Evolutionary conservation across 2,888 invertebrate species (phyloP).

Genomic region (Encarsia formosa): DNA sequence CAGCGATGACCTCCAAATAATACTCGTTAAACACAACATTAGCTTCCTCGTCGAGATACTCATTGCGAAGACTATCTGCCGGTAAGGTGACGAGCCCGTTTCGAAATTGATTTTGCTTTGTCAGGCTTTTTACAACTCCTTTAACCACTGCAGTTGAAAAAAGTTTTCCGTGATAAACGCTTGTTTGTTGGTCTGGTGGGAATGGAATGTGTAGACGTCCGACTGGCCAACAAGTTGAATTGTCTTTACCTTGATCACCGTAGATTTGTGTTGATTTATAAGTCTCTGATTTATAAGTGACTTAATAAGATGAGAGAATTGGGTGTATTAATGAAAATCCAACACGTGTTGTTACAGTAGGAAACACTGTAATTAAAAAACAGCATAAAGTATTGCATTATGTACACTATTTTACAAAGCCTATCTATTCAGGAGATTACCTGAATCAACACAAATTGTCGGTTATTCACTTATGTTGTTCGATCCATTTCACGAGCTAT

Average conservation of each 20-base stretch:
- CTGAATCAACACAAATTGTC: too few relatives aligned
- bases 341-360: too few relatives aligned
- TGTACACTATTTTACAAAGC: too few relatives aligned
- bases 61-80: constrained; percentile 16
- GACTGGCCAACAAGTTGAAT: constrained; percentile 28
- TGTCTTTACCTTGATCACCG: constrained; percentile 27
- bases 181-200: constrained; percentile 23
- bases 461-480: too few relatives aligned
- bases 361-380: too few relatives aligned
- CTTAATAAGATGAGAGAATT: too few relatives aligned
- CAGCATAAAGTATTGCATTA: too few relatives aligned
- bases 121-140: constrained; percentile 28
- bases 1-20: constrained; percentile 23
- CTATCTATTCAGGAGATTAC: too few relatives aligned
- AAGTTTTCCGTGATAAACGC: constrained; percentile 24
- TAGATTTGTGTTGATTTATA: too few relatives aligned
- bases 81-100: constrained; percentile 29
- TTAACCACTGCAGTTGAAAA: constrained; percentile 24
- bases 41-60: constrained; percentile 29
- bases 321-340: too few relatives aligned
- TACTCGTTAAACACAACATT: constrained; percentile 28
- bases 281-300: too few relatives aligned
- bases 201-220: constrained; percentile 28
- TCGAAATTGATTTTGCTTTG: constrained; percentile 28
- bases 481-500: too few relatives aligned